Conservation (phyloP, 2,888 invertebrate species). For the Hirtodrosophila confusa region DNA sequence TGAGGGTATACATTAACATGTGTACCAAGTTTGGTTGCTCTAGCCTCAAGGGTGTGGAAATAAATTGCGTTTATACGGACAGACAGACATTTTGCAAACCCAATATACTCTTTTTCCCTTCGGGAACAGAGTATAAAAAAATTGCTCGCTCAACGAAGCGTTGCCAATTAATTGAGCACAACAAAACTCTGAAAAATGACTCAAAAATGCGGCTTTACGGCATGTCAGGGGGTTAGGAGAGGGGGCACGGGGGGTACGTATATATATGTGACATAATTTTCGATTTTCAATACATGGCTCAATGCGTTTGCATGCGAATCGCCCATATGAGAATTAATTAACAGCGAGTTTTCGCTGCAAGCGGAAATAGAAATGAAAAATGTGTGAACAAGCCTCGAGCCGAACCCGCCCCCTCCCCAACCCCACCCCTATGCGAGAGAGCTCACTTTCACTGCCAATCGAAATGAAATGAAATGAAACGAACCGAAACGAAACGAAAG, state of each 20-base stretch:
- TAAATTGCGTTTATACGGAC: too few species aligned
- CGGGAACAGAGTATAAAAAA: too few species aligned
- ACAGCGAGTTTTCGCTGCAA: constrained; percentile 50
- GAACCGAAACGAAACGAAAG: constrained; percentile 60
- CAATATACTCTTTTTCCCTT: too few species aligned
- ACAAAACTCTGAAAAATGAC: constrained; percentile 27
- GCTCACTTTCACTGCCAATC: constrained; percentile 63
- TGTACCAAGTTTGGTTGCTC: too few species aligned
- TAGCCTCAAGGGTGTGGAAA: too few species aligned
- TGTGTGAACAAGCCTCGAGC: constrained; percentile 45
- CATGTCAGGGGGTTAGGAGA: not conserved
- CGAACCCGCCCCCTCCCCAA: not conserved
- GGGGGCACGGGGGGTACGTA: too few species aligned
- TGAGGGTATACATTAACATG: too few species aligned
- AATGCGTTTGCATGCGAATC: constrained; percentile 51
- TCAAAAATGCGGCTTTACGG: constrained; percentile 9
- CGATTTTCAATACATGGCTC: constrained; percentile 27
- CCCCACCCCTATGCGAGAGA: constrained; percentile 32
- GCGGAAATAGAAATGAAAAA: constrained; percentile 59
- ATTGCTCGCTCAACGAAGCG: constrained; percentile 40
- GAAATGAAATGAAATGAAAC: constrained; percentile 40
- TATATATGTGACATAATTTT: constrained; percentile 72
- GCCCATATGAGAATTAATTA: constrained; percentile 65
- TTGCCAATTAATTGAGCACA: constrained; percentile 64
- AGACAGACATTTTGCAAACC: too few species aligned